Conservation (phyloP, 2,113 vertebrate genomes). For the Hemiscyllium ocellatum region DNA sequence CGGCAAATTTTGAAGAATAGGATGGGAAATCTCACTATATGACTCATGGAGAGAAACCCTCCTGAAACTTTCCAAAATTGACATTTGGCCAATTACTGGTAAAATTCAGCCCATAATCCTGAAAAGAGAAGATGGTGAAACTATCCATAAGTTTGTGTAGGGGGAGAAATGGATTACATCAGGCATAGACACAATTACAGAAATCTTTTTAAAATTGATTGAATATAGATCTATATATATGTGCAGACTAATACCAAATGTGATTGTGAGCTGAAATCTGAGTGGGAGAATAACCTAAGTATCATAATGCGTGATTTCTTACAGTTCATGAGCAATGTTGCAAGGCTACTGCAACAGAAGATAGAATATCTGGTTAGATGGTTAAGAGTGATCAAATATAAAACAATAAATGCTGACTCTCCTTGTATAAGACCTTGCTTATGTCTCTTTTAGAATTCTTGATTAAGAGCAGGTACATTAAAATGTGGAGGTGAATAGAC, state of each 20-base stretch:
- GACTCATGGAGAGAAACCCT: no score
- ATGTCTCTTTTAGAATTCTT: neutral
- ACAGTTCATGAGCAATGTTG: neutral
- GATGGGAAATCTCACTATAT: no score
- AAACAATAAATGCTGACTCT: neutral
- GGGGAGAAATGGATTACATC: neutral
- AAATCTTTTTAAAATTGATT: neutral
- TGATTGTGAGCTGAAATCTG: neutral
- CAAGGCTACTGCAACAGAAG: neutral
- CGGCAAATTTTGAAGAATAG: no score
- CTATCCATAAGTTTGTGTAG: no score
- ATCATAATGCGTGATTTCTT: neutral
- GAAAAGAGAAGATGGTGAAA: no score
- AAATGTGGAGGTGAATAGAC: neutral
- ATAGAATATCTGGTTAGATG: neutral
- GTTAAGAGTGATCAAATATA: neutral
- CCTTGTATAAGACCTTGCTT: neutral
- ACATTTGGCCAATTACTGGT: no score
- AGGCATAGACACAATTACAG: neutral
- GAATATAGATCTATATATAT: neutral
- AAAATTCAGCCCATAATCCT: no score
- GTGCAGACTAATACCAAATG: neutral
- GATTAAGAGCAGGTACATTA: neutral
- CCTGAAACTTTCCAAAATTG: no score
- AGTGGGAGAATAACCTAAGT: neutral